Evolutionary conservation across 2,113 vertebrate genomes (phyloP).

Genomic region (Paradoxurus hermaphroditus): DNA sequence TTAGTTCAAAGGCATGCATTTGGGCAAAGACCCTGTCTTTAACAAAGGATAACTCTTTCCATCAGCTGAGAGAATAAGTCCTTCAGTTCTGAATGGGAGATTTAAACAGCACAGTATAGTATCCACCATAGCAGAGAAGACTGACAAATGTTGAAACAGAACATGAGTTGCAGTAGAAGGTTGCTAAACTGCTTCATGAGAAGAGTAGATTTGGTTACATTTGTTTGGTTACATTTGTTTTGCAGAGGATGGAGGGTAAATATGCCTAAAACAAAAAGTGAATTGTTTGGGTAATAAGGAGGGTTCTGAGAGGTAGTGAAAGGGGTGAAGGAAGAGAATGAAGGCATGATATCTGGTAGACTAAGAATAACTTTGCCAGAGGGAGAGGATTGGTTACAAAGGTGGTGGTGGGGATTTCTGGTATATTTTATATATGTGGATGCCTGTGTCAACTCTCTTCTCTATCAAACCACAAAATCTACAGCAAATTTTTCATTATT

Average conservation of each 20-base stretch:
- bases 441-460: background rate
- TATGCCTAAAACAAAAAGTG: background rate
- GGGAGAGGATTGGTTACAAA: background rate
- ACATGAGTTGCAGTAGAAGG: background rate
- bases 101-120: background rate
- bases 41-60: background rate
- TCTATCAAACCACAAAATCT: background rate
- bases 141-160: conserved; percentile 36
- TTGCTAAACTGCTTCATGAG: background rate
- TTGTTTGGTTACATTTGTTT: conserved; percentile 17
- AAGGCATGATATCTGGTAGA: background rate
- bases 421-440: background rate
- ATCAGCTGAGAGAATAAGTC: background rate
- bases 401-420: background rate
- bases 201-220: background rate
- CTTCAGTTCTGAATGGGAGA: background rate
- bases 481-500: background rate
- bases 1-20: background rate
- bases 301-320: background rate
- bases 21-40: background rate
- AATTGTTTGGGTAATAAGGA: background rate
- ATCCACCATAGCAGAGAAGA: background rate
- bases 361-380: background rate
- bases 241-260: background rate
- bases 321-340: background rate